Evolutionary conservation across 2,113 vertebrate species (phyloP), one percentile per base, ranked within the genome.

Genomic region (Macquaria ambigua): DNA sequence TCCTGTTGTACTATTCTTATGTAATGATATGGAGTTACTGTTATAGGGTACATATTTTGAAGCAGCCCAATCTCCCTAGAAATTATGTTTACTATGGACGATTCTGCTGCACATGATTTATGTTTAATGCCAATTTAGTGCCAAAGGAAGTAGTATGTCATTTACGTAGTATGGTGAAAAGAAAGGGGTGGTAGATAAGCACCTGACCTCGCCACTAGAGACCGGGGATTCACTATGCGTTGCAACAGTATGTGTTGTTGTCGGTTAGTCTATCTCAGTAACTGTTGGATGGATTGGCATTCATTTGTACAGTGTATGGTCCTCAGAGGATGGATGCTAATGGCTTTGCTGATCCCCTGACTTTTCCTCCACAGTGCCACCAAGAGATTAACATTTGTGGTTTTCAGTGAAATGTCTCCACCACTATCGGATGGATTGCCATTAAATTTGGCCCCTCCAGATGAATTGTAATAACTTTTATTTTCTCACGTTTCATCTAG

Each of bases 11-110:
- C 64, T 56, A 41, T 71, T 68, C 14, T 75, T 64, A 58, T 66
- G 20, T 59, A 77, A 61, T 73, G 37, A 75, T 21, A 61, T 59
- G 12, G 28, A 79, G 64, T 62, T 74, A 64, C 23, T 34, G 55
- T 31, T n/a, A 28, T 53, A 6, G 41, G 39, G 14, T 25, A 18
- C 18, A 67, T 25, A 81, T 64, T 59, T 50, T 78, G 28, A 79
- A 74, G 41, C 20, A 43, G 9, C 12, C 25, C 11, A 25, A 18
- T 74, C 14, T 69, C 28, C 55, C 31, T 37, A 12, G 43, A 41
- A 56, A 66, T 9, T 6, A 20, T 21, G 8, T 10, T 41, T 5
- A 53, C 41, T 50, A 25, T 23, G 4, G 15, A 63, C 1, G 1
- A 59, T 16, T 25, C 3, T 79, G 31, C 58, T 46, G 50, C 28